phyloP scores from a whole-genome alignment of 1,140 invertebrate species.

The Sitodiplosis mosellana region DNA sequence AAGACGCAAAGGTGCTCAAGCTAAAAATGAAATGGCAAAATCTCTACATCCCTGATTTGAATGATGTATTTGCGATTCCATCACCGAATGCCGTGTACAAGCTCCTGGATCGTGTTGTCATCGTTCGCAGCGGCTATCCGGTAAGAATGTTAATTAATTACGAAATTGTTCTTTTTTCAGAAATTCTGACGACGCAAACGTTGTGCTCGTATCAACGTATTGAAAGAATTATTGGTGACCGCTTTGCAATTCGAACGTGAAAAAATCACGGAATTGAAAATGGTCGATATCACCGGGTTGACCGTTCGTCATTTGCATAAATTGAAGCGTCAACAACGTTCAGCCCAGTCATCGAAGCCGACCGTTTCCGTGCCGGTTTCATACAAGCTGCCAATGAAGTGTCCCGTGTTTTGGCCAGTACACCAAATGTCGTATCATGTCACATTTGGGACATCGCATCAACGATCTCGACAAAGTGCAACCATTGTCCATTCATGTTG shows the following conservation, averaged over 20 bases:
- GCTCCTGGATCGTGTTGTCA: too few species aligned
- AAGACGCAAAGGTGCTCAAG: too few species aligned
- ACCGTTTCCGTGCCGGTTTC: constrained; percentile 77
- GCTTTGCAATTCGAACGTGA: constrained; percentile 71
- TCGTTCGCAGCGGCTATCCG: too few species aligned
- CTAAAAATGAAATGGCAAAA: too few species aligned
- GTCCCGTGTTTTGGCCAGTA: constrained; percentile 65
- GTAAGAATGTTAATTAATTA: too few species aligned
- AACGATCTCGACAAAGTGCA: constrained; percentile 51
- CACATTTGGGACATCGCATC: constrained; percentile 61
- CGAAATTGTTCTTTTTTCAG: too few species aligned
- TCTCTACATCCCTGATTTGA: too few species aligned
- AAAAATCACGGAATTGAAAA: constrained; percentile 83
- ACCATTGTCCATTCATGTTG: constrained; percentile 12
- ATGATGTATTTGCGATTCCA: too few species aligned
- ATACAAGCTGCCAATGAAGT: constrained; percentile 85
- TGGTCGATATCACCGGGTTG: constrained; percentile 89
- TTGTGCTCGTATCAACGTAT: constrained; percentile 82
- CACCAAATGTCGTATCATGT: constrained; percentile 74
- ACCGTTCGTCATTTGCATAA: constrained; percentile 85
- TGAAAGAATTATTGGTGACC: constrained; percentile 82
- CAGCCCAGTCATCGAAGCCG: constrained; percentile 50
- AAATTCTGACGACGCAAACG: too few species aligned
- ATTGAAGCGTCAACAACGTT: constrained; percentile 48
- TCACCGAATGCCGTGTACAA: too few species aligned